Conservation (phyloP, 2,113 vertebrate genomes). For the Odobenus rosmarus region DNA sequence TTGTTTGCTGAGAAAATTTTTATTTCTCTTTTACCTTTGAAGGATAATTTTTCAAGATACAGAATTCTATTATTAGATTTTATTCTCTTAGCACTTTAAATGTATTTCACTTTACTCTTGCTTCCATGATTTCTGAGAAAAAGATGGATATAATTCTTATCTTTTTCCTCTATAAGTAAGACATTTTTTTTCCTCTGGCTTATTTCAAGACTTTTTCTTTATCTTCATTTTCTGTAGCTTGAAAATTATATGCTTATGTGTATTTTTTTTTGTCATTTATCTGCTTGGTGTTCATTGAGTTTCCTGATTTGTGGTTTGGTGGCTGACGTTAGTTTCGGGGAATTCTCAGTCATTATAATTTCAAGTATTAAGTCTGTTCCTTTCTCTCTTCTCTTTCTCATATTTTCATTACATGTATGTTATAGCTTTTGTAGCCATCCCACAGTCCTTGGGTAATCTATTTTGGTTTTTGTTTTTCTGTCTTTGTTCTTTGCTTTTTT, state of each 20-base stretch:
- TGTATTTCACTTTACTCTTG: not conserved
- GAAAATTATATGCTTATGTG: not conserved
- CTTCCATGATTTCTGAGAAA: not conserved
- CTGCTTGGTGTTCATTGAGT: not conserved
- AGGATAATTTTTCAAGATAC: not conserved
- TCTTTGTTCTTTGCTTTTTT: not conserved
- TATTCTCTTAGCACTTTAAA: not conserved
- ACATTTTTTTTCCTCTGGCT: not conserved
- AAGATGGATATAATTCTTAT: not conserved
- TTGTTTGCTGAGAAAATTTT: not conserved
- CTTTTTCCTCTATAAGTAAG: not conserved
- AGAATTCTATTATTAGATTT: not conserved
- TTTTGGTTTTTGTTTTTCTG: not conserved
- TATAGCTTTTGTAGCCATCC: not conserved
- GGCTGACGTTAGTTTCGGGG: not conserved
- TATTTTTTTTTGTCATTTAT: not conserved
- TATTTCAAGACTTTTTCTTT: not conserved
- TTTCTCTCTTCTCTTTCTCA: not conserved
- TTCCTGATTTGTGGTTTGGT: not conserved
- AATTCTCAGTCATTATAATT: not conserved
- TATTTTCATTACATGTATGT: not conserved
- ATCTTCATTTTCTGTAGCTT: not conserved
- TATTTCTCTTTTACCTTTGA: not conserved
- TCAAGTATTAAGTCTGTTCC: not conserved
- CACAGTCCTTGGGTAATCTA: not conserved